Percentiles rank a stretch among this genome's conserved stretches.
phyloP scores from a whole-genome alignment of 1,140 invertebrate species.

The Lordiphosa clarofinis region DNA sequence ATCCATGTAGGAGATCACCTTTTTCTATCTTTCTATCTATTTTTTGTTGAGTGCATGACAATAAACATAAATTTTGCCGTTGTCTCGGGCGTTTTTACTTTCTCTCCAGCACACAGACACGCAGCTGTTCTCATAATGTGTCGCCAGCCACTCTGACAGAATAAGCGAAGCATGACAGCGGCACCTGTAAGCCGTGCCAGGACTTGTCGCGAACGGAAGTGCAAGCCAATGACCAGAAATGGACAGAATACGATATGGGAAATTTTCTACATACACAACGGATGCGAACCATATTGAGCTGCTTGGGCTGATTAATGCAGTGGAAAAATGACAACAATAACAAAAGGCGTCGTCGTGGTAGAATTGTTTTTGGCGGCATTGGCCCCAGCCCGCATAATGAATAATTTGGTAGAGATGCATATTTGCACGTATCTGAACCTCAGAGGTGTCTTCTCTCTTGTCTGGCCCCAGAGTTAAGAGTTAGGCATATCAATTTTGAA shows the following conservation, averaged over 20 bases:
- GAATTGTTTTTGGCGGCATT: conserved; percentile 19
- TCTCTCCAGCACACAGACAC: conserved; percentile 40
- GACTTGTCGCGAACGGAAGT: conserved; percentile 54
- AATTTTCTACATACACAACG: conserved; percentile 43
- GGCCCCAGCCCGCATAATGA: conserved; percentile 38
- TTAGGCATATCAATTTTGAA: no score
- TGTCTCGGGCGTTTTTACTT: conserved; percentile 55
- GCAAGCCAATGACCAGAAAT: conserved; percentile 68
- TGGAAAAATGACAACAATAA: conserved; percentile 7
- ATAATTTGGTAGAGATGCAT: conserved; percentile 66
- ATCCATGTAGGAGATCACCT: no score
- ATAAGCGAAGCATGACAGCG: conserved; percentile 17
- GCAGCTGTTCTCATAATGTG: conserved; percentile 48
- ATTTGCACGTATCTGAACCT: conserved; percentile 52
- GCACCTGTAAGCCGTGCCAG: conserved; percentile 48
- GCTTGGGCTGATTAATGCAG: conserved; percentile 50
- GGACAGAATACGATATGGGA: conserved; percentile 58
- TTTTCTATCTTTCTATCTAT: no score
- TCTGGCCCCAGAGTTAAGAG: no score
- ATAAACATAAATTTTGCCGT: conserved; percentile 73
- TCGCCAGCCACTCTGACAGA: conserved; percentile 2
- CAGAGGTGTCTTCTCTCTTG: no score
- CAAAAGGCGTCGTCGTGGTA: conserved; percentile 11
- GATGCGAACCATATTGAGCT: conserved; percentile 46
- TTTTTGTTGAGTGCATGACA: conserved; percentile 11